Evolutionary conservation across 1,140 invertebrate genomes (phyloP).

Genomic region (Steinernema khuongi): DNA sequence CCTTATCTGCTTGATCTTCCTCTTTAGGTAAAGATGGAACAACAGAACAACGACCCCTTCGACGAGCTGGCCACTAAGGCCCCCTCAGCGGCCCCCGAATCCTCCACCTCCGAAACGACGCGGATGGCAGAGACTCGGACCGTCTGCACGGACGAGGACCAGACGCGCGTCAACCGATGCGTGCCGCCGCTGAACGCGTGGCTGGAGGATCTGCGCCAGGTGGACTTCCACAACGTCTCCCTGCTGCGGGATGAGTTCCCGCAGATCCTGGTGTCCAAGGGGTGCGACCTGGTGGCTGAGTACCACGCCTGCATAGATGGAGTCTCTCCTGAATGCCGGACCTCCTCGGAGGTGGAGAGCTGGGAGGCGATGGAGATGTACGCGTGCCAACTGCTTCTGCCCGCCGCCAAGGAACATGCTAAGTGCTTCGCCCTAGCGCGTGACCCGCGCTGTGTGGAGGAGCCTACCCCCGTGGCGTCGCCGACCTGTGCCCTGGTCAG

Average conservation of each 20-base stretch:
- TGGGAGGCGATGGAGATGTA: constrained; percentile 45
- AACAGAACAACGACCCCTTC: constrained; percentile 26
- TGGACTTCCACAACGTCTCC: constrained; percentile 31
- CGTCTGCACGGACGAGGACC: not conserved
- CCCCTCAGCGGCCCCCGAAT: not conserved
- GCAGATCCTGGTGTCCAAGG: constrained; percentile 19
- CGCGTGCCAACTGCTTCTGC: constrained; percentile 51
- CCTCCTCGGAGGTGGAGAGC: constrained; percentile 29
- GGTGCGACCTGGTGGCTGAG: constrained; percentile 39
- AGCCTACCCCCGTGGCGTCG: constrained; percentile 17
- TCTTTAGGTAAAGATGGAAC: constrained; percentile 5
- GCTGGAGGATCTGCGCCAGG: constrained; percentile 30
- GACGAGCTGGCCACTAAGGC: constrained; percentile 26
- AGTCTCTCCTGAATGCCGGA: constrained; percentile 30
- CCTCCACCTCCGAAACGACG: not conserved
- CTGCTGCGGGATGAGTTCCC: constrained; percentile 32
- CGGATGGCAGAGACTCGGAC: constrained; percentile 11
- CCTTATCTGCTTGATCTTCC: not conserved
- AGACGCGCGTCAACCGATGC: not conserved
- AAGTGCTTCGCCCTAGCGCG: constrained; percentile 37
- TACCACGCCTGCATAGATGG: constrained; percentile 45
- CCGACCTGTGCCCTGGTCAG: constrained; percentile 40
- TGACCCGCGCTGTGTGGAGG: constrained; percentile 31
- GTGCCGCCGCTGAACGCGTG: constrained; percentile 14
- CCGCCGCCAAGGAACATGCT: constrained; percentile 47